These are phyloP conservation scores for Silurus asotus DNA, from an alignment of 2,113 vertebrate species.

Conservation along the genomic window DNA sequence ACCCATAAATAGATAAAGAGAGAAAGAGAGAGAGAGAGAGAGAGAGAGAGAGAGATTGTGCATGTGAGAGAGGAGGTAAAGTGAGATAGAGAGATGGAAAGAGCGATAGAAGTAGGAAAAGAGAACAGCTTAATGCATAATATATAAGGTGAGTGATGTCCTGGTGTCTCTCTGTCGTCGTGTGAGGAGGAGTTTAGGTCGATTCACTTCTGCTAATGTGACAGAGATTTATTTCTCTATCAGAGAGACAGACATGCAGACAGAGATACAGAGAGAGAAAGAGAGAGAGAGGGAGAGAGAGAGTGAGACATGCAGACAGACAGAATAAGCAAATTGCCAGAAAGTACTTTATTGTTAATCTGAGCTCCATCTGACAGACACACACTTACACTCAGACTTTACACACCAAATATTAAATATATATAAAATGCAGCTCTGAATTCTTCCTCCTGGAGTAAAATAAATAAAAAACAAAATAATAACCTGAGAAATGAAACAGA, in stretches of 20 bases:
- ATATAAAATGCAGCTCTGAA: neutral
- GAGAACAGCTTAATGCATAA: slow-evolving; percentile 40
- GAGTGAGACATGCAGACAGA: neutral
- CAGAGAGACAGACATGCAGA: neutral
- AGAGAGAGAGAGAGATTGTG: neutral
- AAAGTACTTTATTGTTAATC: neutral
- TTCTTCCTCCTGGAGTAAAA: too few relatives aligned
- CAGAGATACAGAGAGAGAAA: neutral
- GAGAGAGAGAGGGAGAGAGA: neutral
- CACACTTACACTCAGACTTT: neutral
- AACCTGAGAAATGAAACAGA: too few relatives aligned
- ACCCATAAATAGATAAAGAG: slow-evolving; percentile 23
- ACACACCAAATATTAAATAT: neutral
- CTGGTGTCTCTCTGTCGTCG: slow-evolving; percentile 17
- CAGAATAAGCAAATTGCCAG: neutral
- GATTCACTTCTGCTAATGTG: slow-evolving; percentile 40
- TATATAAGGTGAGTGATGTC: slow-evolving; percentile 43
- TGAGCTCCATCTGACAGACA: neutral
- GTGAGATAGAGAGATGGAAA: slow-evolving; percentile 21
- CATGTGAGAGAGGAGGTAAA: neutral
- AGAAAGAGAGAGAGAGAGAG: neutral
- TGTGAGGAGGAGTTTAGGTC: slow-evolving; percentile 11
- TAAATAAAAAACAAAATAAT: too few relatives aligned
- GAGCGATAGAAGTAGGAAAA: slow-evolving; percentile 13
- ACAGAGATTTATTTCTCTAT: slow-evolving; percentile 27